Evolutionary conservation across 23 tunicate genomes (phyloP), one percentile per base, ranked within the genome.

Genomic region (Oikopleura vanhoeffeni): DNA sequence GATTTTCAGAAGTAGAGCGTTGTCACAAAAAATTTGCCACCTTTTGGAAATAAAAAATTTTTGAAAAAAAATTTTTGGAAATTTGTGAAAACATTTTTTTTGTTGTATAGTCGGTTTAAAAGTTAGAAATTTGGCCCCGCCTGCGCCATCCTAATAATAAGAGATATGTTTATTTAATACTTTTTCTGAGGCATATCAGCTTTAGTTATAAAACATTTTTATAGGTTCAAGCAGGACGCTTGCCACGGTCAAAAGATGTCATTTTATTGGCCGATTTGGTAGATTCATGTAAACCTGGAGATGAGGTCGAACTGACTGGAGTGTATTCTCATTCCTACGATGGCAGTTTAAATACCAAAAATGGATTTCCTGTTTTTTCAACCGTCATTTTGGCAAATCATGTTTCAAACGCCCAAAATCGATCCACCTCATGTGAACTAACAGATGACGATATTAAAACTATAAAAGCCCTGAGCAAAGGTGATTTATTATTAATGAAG

Each of bases 301-400:
- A 94, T 83, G 98, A 94, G 84, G 87, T 94, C 0, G 88, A 88
- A 84, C 76, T 95, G 40, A 95, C 99, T 84, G 99, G 99, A 33
- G 87, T 95, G 27, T 95, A 95, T 87, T 91, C 86, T 49, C 91
- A 95, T 87, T 91, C 86, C 76, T 95, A 95, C 60, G 95, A 91
- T 49, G 99, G 99, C 1, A 88, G 96, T 32, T 86, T 95, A 0
- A 95, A 95, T 87, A 95, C 99, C 0, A 95, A 95, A 75, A 95
- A 91, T 41, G 99, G 99, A 0, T 95, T 95, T 67, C 99, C 99
- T 0, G 99, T 95, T 0, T 95, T 95, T 84, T 88, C 96, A 28
- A 95, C 99, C 2, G 96, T 95, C 0, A 87, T 95, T 1, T 86
- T 95, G 96, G 99, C 99, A 24, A 95, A 95, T 49, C 91, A 95